These are phyloP conservation scores for Caenorhabditis imperialis DNA, from an alignment of 2,888 invertebrate species.

Conservation along the genomic window DNA sequence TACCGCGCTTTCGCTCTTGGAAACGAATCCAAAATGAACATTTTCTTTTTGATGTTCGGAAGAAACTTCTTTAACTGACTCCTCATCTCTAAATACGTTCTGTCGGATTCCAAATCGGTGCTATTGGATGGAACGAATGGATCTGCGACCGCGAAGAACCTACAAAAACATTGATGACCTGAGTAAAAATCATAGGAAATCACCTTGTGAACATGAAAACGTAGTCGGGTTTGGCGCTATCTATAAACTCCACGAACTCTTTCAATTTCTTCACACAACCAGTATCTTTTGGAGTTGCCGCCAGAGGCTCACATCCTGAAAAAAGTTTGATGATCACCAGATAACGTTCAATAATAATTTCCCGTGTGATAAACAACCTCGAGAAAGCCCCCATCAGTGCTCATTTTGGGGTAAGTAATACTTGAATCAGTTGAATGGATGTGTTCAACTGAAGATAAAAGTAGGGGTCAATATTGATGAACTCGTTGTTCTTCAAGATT, in stretches of 20 bases:
- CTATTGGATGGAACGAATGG: constrained; percentile 10
- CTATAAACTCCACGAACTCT: constrained; percentile 28
- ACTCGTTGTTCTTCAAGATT: too few species aligned
- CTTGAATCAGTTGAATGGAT: too few species aligned
- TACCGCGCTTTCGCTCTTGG: constrained; percentile 17
- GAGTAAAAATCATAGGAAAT: not conserved
- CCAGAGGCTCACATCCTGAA: constrained; percentile 32
- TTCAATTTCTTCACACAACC: constrained; percentile 4
- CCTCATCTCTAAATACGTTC: constrained; percentile 25
- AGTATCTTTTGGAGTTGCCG: constrained; percentile 16
- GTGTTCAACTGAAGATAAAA: too few species aligned
- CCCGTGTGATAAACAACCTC: too few species aligned
- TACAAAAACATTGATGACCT: not conserved
- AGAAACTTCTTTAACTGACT: constrained; percentile 32
- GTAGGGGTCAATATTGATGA: too few species aligned
- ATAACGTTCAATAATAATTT: too few species aligned
- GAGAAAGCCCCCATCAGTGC: too few species aligned
- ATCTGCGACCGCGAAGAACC: constrained; percentile 26
- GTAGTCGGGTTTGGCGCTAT: constrained; percentile 33
- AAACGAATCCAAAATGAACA: constrained; percentile 36
- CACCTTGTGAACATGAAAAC: constrained; percentile 31
- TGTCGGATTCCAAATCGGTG: constrained; percentile 20
- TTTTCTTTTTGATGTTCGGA: constrained; percentile 40
- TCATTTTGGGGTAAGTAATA: too few species aligned
- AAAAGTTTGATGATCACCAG: too few species aligned